These are phyloP conservation scores for Punctoribates punctum DNA, from an alignment of 2,888 invertebrate species.

Conservation along the genomic window DNA sequence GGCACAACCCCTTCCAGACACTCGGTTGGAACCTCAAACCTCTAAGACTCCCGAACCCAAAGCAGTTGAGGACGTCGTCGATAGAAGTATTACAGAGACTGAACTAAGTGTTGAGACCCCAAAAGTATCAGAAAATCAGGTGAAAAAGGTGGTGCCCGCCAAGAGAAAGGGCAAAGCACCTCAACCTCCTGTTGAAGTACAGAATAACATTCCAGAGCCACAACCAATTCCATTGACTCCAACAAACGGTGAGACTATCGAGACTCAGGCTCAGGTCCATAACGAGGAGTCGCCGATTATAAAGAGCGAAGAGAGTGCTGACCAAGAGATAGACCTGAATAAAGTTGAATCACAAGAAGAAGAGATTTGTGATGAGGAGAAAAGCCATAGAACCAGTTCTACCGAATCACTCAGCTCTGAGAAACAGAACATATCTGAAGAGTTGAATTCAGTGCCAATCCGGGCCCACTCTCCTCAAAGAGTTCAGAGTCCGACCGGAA, in stretches of 20 bases:
- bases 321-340: slow-evolving; percentile 62
- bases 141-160: not conserved
- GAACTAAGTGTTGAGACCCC: not conserved
- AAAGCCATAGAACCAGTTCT: not conserved
- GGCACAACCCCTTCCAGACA: not conserved
- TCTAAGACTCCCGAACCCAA: not conserved
- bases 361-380: not conserved
- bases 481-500: slow-evolving; percentile 20
- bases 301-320: slow-evolving; percentile 62
- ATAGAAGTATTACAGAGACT: not conserved
- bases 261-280: slow-evolving; percentile 46
- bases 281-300: slow-evolving; percentile 33
- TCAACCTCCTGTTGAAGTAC: slow-evolving; percentile 47
- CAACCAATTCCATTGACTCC: not conserved
- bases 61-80: not conserved
- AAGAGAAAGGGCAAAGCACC: slow-evolving; percentile 50
- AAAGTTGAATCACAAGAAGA: slow-evolving; percentile 63
- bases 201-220: slow-evolving; percentile 27
- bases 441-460: not conserved
- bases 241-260: slow-evolving; percentile 35
- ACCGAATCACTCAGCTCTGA: not conserved
- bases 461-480: not conserved
- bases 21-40: too few species aligned
- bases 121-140: not conserved
- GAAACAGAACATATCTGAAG: not conserved